Conservation (phyloP, 1,140 invertebrate genomes). For the Chrysopa pallens region DNA sequence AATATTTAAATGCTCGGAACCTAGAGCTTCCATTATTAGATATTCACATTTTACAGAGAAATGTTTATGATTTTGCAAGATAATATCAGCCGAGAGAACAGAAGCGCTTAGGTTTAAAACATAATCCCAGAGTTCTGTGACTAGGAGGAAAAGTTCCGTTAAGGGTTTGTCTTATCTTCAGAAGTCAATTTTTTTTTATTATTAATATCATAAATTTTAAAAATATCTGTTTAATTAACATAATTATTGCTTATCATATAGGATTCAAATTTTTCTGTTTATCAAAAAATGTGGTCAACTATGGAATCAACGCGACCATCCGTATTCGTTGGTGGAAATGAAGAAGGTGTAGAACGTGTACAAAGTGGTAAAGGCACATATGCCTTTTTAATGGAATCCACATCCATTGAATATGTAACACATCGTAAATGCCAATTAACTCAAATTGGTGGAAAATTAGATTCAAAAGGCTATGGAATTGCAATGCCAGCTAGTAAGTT, state of each 20-base stretch:
- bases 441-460: conserved; percentile 54
- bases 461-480: conserved; percentile 71
- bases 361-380: conserved; percentile 44
- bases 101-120: no score
- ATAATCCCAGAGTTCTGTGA: no score
- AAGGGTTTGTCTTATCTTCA: no score
- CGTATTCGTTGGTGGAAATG: conserved; percentile 62
- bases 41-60: no score
- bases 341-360: conserved; percentile 72
- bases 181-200: no score
- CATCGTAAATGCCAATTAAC: conserved; percentile 58
- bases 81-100: no score
- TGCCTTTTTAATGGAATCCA: conserved; percentile 76
- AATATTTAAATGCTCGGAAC: no score
- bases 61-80: no score
- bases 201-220: no score
- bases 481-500: conserved; percentile 52
- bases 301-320: conserved; percentile 67
- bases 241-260: conserved; percentile 8
- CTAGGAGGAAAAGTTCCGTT: no score
- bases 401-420: conserved; percentile 58
- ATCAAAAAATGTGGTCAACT: conserved; percentile 46
- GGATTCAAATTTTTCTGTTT: conserved; percentile 50
- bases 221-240: no score
- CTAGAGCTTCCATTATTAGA: no score